Evolutionary conservation across 2,113 vertebrate species (phyloP).

Genomic region (Pterocles burchelli): DNA sequence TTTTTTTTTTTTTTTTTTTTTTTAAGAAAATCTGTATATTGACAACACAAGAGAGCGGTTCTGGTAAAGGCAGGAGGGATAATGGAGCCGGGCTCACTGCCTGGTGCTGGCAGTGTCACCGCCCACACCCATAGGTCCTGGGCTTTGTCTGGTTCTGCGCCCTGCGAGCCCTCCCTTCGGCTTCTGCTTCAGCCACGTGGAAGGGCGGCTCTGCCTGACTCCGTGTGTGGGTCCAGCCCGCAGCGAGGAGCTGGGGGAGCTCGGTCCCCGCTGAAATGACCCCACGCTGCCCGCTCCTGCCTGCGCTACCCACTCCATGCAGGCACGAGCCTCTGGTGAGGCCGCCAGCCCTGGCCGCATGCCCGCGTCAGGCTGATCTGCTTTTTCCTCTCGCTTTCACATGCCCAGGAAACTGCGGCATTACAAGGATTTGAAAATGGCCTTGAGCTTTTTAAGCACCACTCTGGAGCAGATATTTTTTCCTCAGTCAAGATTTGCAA

Average conservation of each 20-base stretch:
- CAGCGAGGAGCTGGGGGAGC: neutral
- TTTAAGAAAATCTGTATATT: slow-evolving; percentile 21
- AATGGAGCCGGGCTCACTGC: neutral
- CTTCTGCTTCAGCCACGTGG: neutral
- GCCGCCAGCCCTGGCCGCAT: neutral
- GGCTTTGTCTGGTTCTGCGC: neutral
- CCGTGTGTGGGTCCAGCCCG: rapidly evolving
- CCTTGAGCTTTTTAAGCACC: slow-evolving; percentile 38
- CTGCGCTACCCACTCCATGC: neutral
- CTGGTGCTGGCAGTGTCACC: rapidly evolving
- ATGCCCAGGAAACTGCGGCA: neutral
- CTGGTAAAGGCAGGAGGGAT: slow-evolving; percentile 23
- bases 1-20: neutral
- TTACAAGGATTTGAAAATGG: slow-evolving; percentile 43
- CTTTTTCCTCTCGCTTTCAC: slow-evolving; percentile 58
- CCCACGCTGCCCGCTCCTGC: neutral
- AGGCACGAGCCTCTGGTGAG: rapidly evolving
- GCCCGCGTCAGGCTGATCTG: slow-evolving; percentile 10
- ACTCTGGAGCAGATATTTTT: slow-evolving; percentile 4
- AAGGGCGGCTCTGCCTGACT: neutral
- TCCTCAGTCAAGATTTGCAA: slow-evolving; percentile 48
- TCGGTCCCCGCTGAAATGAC: neutral
- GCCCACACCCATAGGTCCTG: rapidly evolving
- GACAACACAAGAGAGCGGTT: slow-evolving; percentile 33
- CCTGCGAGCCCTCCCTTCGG: neutral